These are phyloP conservation scores for Adineta ricciae DNA, from an alignment of 2,888 invertebrate genomes.

Conservation along the genomic window DNA sequence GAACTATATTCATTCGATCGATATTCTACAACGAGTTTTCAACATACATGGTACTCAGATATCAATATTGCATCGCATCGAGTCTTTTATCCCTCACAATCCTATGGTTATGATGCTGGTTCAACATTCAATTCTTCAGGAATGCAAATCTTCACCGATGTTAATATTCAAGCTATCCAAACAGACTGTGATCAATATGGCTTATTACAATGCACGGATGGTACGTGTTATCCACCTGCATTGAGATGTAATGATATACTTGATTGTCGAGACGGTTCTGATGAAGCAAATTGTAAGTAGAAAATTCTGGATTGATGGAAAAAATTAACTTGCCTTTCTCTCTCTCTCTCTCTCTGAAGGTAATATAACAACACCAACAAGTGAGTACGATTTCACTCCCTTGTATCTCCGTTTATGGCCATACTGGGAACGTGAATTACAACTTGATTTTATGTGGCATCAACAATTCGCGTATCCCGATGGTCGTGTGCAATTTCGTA, in stretches of 20 bases:
- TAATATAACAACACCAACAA: not conserved
- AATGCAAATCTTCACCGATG: slow-evolving; percentile 78
- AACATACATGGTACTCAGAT: slow-evolving; percentile 41
- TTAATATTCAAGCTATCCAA: slow-evolving; percentile 52
- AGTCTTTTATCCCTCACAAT: slow-evolving; percentile 30
- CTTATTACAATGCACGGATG: slow-evolving; percentile 35
- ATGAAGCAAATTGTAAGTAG: slow-evolving; percentile 64
- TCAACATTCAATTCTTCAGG: slow-evolving; percentile 57
- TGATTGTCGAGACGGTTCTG: slow-evolving; percentile 64
- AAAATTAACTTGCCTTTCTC: no score
- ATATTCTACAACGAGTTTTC: slow-evolving; percentile 43
- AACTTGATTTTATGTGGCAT: slow-evolving; percentile 34
- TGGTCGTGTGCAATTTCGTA: slow-evolving; percentile 46
- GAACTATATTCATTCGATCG: slow-evolving; percentile 46
- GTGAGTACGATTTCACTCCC: slow-evolving; percentile 7
- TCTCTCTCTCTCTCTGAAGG: not conserved
- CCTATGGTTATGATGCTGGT: slow-evolving; percentile 30
- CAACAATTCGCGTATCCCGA: slow-evolving; percentile 39
- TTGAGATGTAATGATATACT: slow-evolving; percentile 67
- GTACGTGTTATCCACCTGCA: slow-evolving; percentile 63
- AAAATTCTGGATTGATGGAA: not conserved
- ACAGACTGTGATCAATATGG: slow-evolving; percentile 37
- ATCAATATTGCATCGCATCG: slow-evolving; percentile 18
- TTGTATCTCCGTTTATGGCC: slow-evolving; percentile 27
- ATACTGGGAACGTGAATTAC: slow-evolving; percentile 31